Evolutionary conservation across 2,113 vertebrate genomes (phyloP).

Genomic region (Chrysemys picta): DNA sequence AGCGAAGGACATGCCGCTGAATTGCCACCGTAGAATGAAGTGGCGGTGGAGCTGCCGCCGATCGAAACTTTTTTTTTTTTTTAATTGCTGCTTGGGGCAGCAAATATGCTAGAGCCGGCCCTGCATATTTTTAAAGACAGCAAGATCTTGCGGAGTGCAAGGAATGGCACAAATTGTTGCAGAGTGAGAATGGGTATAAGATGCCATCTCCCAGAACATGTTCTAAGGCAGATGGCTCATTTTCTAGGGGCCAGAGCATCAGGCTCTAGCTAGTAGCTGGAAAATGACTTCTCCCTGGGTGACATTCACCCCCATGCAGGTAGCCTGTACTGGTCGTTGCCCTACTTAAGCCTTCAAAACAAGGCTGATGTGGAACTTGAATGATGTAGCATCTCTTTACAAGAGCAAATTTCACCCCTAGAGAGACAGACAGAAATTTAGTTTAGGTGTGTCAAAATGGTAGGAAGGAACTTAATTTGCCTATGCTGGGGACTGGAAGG

Average conservation of each 20-base stretch:
- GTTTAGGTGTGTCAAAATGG: not conserved
- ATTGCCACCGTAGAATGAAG: too few species aligned
- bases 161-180: not conserved
- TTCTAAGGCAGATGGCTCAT: not conserved
- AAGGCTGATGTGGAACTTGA: not conserved
- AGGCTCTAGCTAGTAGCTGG: not conserved
- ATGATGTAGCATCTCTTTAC: not conserved
- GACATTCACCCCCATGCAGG: not conserved
- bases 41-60: too few species aligned
- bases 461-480: not conserved
- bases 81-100: too few species aligned
- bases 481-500: not conserved
- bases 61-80: too few species aligned
- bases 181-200: not conserved
- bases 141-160: not conserved
- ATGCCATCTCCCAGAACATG: not conserved
- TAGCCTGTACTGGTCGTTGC: not conserved
- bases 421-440: not conserved
- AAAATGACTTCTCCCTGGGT: not conserved
- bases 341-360: not conserved
- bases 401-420: not conserved
- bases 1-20: too few species aligned
- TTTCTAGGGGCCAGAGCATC: not conserved
- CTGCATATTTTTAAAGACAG: not conserved
- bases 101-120: too few species aligned